Evolutionary conservation across 92 coral and sea anemone species (phyloP), one percentile per base, ranked within the genome.

Genomic region (Umimayanthus kanabou): DNA sequence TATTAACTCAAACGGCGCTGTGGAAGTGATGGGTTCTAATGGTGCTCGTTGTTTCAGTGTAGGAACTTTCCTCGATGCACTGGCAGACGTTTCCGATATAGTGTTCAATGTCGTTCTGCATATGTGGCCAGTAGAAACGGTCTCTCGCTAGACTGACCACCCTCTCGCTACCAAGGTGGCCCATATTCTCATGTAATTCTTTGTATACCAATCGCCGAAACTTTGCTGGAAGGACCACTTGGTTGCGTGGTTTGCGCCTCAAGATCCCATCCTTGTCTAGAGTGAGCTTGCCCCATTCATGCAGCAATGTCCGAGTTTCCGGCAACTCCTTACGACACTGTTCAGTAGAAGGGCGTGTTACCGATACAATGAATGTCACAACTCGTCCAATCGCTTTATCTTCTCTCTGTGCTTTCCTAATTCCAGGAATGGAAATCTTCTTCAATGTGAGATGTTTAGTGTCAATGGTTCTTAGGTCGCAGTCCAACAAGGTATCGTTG

Each of bases 261-360:
- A 92, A 86, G 79, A 92, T 76, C n/a, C 92, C 90, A 84, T 90
- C 91, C 84, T 85, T 53, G 80, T 88, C 91, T 28, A 90, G 39
- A 66, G 79, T 53, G 57, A 92, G 85, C 85, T 85, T 92, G 14
- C 90, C 57, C 93, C 95, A 92, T 91, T 92, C 80, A 22, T 89
- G 85, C 6, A 92, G 81, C 73, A 89, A 83, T 20, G 53, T 85
- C 85, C 79, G 88, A 2, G 88, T 89, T 71, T 80, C 85, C 13
- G 84, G 81, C 53, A 85, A 81, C 85, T 86, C 89, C 58, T 73
- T 73, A 30, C 77, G 43, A 28, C 77, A 4, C 77, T 73, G 77
- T 73, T 26, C 77, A 73, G 40, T 7, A 73, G 77, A 73, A 30
- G 43, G 77, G 77, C 47, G 43, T 73, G 47, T 73, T 73, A 43